phyloP scores from a whole-genome alignment of 2,113 vertebrate genomes.

The Enhydra lutris region DNA sequence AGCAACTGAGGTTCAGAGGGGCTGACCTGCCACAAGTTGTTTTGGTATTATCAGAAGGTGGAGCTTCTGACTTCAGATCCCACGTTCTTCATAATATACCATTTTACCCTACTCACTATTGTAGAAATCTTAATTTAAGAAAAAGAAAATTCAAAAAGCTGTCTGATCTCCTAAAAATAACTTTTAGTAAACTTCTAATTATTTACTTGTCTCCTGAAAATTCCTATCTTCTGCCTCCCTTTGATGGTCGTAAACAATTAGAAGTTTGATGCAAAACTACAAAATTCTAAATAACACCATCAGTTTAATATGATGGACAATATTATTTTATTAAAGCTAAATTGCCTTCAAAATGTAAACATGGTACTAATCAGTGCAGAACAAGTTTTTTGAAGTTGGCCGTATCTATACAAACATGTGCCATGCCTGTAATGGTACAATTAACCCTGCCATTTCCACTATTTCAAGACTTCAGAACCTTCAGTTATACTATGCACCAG shows the following conservation, averaged over 20 bases:
- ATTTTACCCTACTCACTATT: not conserved
- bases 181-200: not conserved
- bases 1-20: not conserved
- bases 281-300: constrained; percentile 1
- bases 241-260: not conserved
- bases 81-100: not conserved
- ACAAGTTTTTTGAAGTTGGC: not conserved
- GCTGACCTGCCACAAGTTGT: not conserved
- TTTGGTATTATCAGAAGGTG: not conserved
- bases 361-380: not conserved
- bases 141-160: not conserved
- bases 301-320: not conserved
- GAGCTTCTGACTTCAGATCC: not conserved
- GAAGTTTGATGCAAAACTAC: not conserved
- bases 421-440: not conserved
- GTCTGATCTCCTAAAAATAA: constrained; percentile 12
- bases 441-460: not conserved
- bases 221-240: not conserved
- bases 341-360: constrained; percentile 24
- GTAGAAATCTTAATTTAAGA: not conserved
- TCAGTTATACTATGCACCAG: not conserved
- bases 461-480: not conserved
- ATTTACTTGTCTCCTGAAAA: not conserved
- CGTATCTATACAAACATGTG: not conserved
- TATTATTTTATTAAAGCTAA: not conserved